A percentile compares a stretch with the other conserved stretches of the same genome.
Evolutionary conservation across 2,888 invertebrate species (phyloP).

Genomic region (Nomada fabriciana): DNA sequence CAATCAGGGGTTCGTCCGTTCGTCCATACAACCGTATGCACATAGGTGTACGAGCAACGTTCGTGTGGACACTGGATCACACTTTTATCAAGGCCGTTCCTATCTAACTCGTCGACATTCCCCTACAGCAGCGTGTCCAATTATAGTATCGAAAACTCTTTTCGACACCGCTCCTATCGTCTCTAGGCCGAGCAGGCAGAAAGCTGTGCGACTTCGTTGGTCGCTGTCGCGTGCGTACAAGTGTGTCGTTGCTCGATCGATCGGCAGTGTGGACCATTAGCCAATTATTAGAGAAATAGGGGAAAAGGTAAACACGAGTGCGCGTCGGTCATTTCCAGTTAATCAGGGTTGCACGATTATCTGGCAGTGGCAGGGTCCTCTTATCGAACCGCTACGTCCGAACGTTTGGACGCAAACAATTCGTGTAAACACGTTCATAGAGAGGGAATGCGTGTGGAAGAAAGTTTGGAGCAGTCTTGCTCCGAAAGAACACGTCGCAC

Average conservation of each 20-base stretch:
- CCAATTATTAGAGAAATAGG: too few species aligned
- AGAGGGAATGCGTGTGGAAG: background rate
- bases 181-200: background rate
- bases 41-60: slow-evolving; percentile 25
- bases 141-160: slow-evolving; percentile 24
- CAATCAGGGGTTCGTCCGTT: slow-evolving; percentile 53
- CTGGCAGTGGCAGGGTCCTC: background rate
- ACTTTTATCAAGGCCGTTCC: slow-evolving; percentile 66
- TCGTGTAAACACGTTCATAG: background rate
- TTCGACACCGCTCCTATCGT: background rate
- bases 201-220: too few species aligned
- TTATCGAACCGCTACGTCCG: background rate
- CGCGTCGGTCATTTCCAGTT: background rate
- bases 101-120: slow-evolving; percentile 54
- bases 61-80: slow-evolving; percentile 55
- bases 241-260: too few species aligned
- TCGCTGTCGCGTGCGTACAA: too few species aligned
- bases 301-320: too few species aligned
- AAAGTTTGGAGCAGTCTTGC: too few species aligned
- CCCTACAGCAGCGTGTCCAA: slow-evolving; percentile 21
- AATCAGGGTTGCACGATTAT: background rate
- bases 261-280: too few species aligned
- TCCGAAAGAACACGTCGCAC: background rate
- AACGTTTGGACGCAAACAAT: background rate
- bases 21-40: background rate